Conservation (phyloP, 2,113 vertebrate genomes). For the Solea solea region DNA sequence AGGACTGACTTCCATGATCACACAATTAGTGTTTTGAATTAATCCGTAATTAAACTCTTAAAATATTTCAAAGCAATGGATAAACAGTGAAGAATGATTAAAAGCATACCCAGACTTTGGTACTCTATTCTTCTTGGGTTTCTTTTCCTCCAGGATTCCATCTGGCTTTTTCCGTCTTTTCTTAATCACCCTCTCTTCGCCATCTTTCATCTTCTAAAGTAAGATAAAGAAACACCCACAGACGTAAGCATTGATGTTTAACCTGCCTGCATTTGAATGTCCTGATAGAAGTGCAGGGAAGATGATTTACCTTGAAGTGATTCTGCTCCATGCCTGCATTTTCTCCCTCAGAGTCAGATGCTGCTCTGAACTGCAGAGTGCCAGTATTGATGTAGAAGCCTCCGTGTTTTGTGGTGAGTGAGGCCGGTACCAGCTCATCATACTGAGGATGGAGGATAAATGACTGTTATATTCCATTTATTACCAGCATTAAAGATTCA, state of each 20-base stretch:
- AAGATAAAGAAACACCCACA: not conserved
- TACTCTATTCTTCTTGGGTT: slow-evolving; percentile 91
- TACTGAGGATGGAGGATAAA: slow-evolving; percentile 71
- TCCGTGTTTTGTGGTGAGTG: slow-evolving; percentile 95
- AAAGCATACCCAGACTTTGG: slow-evolving; percentile 89
- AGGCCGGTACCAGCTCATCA: slow-evolving; percentile 97
- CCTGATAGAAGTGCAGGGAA: not conserved
- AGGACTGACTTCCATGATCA: too few species aligned
- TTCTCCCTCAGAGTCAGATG: slow-evolving; percentile 95
- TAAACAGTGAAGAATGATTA: not conserved
- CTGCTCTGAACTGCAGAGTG: slow-evolving; percentile 94
- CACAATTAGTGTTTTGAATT: too few species aligned
- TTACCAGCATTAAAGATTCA: too few species aligned
- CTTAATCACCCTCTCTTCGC: slow-evolving; percentile 90
- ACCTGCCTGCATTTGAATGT: not conserved
- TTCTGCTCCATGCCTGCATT: slow-evolving; percentile 85
- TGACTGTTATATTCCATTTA: not conserved
- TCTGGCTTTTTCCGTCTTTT: slow-evolving; percentile 94
- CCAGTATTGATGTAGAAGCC: slow-evolving; percentile 99
- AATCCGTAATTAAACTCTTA: not conserved
- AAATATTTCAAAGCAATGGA: not conserved
- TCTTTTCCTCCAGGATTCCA: slow-evolving; percentile 92
- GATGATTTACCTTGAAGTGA: slow-evolving; percentile 86
- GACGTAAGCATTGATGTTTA: not conserved
- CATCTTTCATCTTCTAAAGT: slow-evolving; percentile 88